A percentile compares a stretch with the other conserved stretches of the same genome.
These are phyloP conservation scores for Platichthys flesus DNA, from an alignment of 2,113 vertebrate genomes.

Conservation along the genomic window DNA sequence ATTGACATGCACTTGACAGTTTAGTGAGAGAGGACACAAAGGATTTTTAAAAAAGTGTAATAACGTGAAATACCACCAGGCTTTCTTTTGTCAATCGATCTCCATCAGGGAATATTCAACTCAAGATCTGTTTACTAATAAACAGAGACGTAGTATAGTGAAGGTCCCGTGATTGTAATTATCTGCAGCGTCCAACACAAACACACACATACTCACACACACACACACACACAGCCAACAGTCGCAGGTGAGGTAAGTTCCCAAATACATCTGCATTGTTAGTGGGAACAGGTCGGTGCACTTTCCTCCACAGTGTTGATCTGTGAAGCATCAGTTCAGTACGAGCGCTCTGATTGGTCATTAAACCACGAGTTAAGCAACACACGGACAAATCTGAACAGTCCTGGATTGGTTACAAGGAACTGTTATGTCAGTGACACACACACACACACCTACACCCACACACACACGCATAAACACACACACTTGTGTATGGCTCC, in stretches of 20 bases:
- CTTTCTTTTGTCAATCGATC: too few relatives aligned
- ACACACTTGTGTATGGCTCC: slow-evolving; percentile 32
- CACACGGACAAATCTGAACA: too few relatives aligned
- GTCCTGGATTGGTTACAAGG: slow-evolving; percentile 2
- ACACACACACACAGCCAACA: slow-evolving; percentile 22
- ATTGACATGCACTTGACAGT: slow-evolving; percentile 26
- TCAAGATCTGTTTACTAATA: background rate
- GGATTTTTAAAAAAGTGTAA: background rate
- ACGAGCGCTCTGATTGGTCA: slow-evolving; percentile 20
- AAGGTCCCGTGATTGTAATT: slow-evolving; percentile 6
- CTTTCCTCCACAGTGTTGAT: slow-evolving; percentile 50
- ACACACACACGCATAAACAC: background rate
- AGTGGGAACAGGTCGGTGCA: slow-evolving; percentile 72
- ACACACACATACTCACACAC: background rate
- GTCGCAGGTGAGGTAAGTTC: slow-evolving; percentile 56
- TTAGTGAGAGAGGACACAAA: background rate
- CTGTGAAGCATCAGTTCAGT: slow-evolving; percentile 42
- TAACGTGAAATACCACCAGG: background rate
- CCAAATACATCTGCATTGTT: slow-evolving; percentile 68
- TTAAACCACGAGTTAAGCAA: background rate
- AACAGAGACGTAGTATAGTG: background rate
- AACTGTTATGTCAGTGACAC: background rate
- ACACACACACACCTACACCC: slow-evolving; percentile 2
- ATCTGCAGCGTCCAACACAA: background rate
- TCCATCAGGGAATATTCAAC: too few relatives aligned